phyloP scores from a whole-genome alignment of 1,140 invertebrate species.

The Drosophila rufa region DNA sequence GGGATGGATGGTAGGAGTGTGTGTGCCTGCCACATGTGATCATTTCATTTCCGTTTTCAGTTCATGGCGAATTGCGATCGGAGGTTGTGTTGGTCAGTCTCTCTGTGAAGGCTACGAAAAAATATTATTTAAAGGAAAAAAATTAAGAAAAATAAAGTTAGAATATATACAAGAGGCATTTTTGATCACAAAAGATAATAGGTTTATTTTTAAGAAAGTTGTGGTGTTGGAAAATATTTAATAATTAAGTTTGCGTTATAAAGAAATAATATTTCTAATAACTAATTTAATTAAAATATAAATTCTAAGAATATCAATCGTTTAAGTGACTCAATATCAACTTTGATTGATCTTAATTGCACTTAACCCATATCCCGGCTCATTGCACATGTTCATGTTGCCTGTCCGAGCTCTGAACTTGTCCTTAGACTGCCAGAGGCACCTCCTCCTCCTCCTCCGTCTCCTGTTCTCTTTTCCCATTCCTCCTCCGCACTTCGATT shows the following conservation, averaged over 20 bases:
- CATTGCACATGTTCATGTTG: constrained; percentile 54
- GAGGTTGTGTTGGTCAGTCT: background rate
- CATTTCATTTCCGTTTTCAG: constrained; percentile 68
- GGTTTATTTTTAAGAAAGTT: no score
- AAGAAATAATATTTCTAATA: no score
- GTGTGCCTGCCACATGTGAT: constrained; percentile 53
- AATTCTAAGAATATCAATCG: background rate
- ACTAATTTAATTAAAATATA: background rate
- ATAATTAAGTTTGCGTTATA: no score
- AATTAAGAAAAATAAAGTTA: background rate
- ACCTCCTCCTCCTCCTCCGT: background rate
- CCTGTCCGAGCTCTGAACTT: constrained; percentile 48
- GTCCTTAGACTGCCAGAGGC: constrained; percentile 48
- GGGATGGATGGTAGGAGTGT: constrained; percentile 37
- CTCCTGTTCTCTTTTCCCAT: background rate
- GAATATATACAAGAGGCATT: no score
- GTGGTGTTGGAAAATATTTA: no score
- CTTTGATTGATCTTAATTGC: constrained; percentile 36
- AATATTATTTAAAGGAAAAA: background rate
- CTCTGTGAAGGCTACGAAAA: background rate
- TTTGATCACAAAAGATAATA: no score
- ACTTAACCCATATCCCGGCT: constrained; percentile 45
- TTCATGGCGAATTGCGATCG: constrained; percentile 14
- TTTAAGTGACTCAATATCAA: background rate
- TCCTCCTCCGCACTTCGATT: constrained; percentile 40